A percentile compares a stretch with the other conserved stretches of the same genome.
These are phyloP conservation scores for Lepus oiostolus DNA, from an alignment of 2,797 vertebrate genomes.

Conservation along the genomic window DNA sequence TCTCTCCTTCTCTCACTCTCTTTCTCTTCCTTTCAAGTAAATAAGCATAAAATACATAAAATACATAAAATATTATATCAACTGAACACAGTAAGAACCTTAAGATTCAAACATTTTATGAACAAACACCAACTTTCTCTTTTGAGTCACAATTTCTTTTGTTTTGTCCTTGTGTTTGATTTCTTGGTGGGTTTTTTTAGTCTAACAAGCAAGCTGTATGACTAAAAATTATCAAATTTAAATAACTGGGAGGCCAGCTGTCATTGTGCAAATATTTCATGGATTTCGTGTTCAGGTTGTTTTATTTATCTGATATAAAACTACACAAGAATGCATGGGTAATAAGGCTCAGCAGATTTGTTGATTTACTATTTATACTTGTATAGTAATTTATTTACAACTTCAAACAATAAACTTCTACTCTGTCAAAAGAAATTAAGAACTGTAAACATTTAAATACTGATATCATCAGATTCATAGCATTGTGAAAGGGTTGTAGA, in stretches of 20 bases:
- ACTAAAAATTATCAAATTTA: slow-evolving; percentile 80
- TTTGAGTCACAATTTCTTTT: slow-evolving; percentile 74
- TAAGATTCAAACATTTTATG: slow-evolving; percentile 62
- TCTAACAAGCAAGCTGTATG: slow-evolving; percentile 82
- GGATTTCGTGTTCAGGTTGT: slow-evolving; percentile 69
- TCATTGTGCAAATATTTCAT: slow-evolving; percentile 68
- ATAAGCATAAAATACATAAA: too few species aligned
- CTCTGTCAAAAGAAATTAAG: neutral
- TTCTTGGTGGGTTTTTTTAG: too few species aligned
- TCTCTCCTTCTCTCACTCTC: too few species aligned
- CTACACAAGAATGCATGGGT: neutral
- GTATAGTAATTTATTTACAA: neutral
- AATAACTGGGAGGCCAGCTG: slow-evolving; percentile 78
- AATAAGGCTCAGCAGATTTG: neutral
- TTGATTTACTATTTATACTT: slow-evolving; percentile 39
- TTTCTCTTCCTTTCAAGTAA: too few species aligned
- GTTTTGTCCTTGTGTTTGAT: slow-evolving; percentile 77
- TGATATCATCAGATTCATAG: neutral
- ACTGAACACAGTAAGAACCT: slow-evolving; percentile 20
- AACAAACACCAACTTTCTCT: slow-evolving; percentile 68
- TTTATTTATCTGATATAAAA: slow-evolving; percentile 60
- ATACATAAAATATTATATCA: neutral
- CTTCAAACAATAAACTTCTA: neutral
- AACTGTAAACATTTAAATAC: neutral
- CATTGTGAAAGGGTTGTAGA: neutral